Conservation (phyloP, 2,797 vertebrate genomes). For the Propithecus perrieri region DNA sequence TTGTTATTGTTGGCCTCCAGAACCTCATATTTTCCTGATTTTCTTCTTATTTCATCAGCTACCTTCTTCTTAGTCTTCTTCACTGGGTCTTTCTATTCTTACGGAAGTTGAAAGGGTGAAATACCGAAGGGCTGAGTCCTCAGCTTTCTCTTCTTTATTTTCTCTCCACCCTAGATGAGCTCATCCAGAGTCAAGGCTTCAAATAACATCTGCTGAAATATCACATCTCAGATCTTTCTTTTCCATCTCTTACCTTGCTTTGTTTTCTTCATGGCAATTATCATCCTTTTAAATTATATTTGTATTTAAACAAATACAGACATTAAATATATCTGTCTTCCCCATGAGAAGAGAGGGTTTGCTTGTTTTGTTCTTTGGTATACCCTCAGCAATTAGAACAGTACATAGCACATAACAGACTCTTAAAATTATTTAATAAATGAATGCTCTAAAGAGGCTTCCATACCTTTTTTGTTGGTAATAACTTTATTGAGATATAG, state of each 20-base stretch:
- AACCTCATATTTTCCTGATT: background rate
- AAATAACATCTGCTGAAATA: conserved; percentile 51
- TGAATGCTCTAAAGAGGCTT: background rate
- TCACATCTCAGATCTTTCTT: conserved; percentile 42
- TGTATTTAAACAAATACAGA: background rate
- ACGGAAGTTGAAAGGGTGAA: conserved; percentile 17
- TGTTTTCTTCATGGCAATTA: conserved; percentile 58
- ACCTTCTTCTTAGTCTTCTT: conserved; percentile 11
- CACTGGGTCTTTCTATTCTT: conserved; percentile 28
- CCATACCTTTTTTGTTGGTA: background rate
- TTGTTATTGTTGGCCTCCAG: conserved; percentile 5
- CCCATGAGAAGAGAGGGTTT: conserved; percentile 25
- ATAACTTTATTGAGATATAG: background rate
- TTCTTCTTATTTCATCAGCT: background rate
- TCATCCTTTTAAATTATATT: conserved; percentile 45
- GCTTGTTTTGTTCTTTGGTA: conserved; percentile 30
- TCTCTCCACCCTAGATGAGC: conserved; percentile 47
- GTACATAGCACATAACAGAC: background rate
- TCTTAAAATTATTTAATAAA: background rate
- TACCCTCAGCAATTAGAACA: conserved; percentile 11
- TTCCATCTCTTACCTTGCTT: background rate
- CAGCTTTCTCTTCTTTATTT: background rate
- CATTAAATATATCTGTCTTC: background rate
- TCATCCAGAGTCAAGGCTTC: conserved; percentile 57
- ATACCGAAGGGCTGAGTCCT: conserved; percentile 19